These are phyloP conservation scores for Dolomedes plantarius DNA, from an alignment of 2,888 invertebrate genomes.

Conservation along the genomic window DNA sequence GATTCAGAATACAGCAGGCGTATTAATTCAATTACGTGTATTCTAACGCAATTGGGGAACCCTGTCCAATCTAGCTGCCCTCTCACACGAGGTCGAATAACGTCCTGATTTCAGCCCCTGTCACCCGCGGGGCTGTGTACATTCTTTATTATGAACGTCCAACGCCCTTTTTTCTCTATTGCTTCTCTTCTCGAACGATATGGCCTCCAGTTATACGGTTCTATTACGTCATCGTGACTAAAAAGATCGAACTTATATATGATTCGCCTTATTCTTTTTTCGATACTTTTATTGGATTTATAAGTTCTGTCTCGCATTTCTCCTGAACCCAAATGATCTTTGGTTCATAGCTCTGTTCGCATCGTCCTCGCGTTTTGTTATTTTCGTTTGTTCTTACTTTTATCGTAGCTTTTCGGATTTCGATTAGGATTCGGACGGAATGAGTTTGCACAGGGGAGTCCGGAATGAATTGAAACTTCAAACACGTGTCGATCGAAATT, in stretches of 20 bases:
- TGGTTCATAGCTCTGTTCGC: no score
- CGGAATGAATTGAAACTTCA: constrained; percentile 61
- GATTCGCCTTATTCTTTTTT: constrained; percentile 26
- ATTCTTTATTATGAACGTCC: constrained; percentile 45
- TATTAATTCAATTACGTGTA: constrained; percentile 46
- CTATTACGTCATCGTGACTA: constrained; percentile 29
- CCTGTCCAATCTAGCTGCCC: constrained; percentile 20
- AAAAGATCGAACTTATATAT: not conserved
- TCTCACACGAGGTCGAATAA: constrained; percentile 17
- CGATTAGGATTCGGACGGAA: constrained; percentile 67
- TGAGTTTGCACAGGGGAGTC: constrained; percentile 47
- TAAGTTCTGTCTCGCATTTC: not conserved
- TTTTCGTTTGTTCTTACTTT: not conserved
- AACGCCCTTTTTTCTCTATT: constrained; percentile 36
- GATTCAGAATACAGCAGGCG: constrained; percentile 27
- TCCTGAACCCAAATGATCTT: not conserved
- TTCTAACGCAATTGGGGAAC: constrained; percentile 51
- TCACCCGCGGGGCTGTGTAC: constrained; percentile 43
- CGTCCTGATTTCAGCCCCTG: constrained; percentile 50
- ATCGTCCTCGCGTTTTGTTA: no score
- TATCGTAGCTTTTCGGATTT: not conserved
- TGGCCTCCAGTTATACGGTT: constrained; percentile 37
- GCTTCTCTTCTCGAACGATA: not conserved
- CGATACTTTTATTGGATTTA: constrained; percentile 28
- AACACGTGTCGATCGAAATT: constrained; percentile 30